These are phyloP conservation scores for Oreotrochilus melanogaster DNA, from an alignment of 2,113 vertebrate genomes.

Conservation along the genomic window DNA sequence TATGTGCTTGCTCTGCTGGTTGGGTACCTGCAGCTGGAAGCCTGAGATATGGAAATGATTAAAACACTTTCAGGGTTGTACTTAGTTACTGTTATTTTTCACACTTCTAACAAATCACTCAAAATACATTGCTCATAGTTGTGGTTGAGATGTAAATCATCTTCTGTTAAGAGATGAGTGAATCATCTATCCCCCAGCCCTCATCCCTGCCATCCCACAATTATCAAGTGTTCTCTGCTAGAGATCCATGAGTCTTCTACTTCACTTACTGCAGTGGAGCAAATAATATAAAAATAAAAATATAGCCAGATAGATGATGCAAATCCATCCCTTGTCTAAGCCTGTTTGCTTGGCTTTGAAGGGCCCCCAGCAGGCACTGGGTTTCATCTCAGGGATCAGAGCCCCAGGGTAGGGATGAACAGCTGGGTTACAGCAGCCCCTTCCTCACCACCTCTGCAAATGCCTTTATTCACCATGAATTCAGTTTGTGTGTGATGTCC, in stretches of 20 bases:
- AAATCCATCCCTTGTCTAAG: not conserved
- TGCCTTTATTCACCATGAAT: not conserved
- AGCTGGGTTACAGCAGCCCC: not conserved
- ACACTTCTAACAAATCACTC: not conserved
- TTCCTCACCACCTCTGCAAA: not conserved
- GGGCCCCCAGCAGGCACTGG: rapidly evolving
- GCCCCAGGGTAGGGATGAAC: not conserved
- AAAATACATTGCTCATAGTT: not conserved
- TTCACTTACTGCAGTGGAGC: not conserved
- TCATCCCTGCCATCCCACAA: not conserved
- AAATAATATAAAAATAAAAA: not conserved
- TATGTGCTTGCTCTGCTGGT: rapidly evolving
- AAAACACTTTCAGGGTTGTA: not conserved
- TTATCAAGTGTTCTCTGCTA: not conserved
- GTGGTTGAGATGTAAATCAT: not conserved
- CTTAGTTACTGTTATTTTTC: not conserved
- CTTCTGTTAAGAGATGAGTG: not conserved
- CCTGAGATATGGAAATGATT: not conserved
- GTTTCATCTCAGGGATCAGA: not conserved
- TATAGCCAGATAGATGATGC: rapidly evolving
- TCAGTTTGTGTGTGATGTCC: not conserved
- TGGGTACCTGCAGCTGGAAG: not conserved
- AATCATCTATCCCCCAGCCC: not conserved
- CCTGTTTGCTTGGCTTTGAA: not conserved
- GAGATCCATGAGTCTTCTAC: not conserved